Evolutionary conservation across 2,888 invertebrate genomes (phyloP), one percentile per base, ranked within the genome.

Genomic region (Stenurella melanura): DNA sequence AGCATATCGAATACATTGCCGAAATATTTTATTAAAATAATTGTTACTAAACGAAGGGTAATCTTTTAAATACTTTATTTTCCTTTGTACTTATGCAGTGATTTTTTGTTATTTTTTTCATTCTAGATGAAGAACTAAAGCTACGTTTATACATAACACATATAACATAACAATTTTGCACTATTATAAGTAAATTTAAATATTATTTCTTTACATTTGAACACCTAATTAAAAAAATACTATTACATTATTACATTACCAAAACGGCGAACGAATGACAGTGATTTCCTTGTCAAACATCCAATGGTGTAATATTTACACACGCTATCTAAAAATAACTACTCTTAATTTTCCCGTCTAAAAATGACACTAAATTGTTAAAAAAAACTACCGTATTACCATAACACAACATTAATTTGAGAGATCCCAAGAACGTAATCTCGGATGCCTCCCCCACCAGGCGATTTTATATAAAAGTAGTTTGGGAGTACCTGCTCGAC

Each of bases 391-490:
- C 70, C 58, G 60, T 56, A 70, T 70, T 42, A 19, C 2, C 54
- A 72, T 61, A 30, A 30, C 34, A 63, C 12, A 42, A 54, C 54
- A 50, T 26, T 63, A 54, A 72, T 72, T 50, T 63, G 38, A 63
- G 63, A 54, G 21, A 72, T 72, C 72, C 63, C 72, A 72, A 72
- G 42, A 70, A 21, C 70, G 70, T 70, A 70, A 70, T 70, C 58
- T 58, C 60, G 3, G 19, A 18, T 30, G 10, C 54, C 54, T 72
- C 72, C 72, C 72, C 72, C 72, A 72, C 72, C 72, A 72, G n/a
- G 61, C 54, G 17, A 1, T 30, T 61, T 72, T 63, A 72, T 77
- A 77, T 77, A 77, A 77, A 77, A 77, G 77, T 77, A 73, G 73
- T 76, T 76, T 42, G 18, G 15, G 30, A 56, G 69, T 76, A 73